Evolutionary conservation across 2,797 vertebrate genomes (phyloP).

Genomic region (Hylomyscus alleni): DNA sequence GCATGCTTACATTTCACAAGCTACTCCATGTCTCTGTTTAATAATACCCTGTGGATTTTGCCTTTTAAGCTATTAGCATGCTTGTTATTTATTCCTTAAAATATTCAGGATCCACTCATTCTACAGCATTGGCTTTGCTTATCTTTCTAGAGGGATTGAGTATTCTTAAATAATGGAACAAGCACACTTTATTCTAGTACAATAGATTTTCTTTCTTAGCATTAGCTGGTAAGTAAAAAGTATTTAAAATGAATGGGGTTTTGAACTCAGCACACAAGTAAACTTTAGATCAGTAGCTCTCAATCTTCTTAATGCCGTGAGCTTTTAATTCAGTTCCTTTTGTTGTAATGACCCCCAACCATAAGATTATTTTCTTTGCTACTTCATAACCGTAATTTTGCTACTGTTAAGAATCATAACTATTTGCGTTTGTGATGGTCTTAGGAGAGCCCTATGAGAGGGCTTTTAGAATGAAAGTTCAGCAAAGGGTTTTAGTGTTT

Average conservation of each 20-base stretch:
- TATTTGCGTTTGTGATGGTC: background rate
- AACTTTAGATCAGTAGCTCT: background rate
- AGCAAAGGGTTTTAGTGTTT: constrained; percentile 50
- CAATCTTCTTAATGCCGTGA: too few species aligned
- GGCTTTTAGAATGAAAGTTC: background rate
- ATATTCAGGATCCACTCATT: constrained; percentile 52
- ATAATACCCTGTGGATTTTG: background rate
- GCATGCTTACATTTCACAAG: background rate
- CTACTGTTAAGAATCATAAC: background rate
- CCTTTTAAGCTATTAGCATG: constrained; percentile 33
- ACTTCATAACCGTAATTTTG: background rate
- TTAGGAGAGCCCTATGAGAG: background rate
- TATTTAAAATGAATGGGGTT: constrained; percentile 10
- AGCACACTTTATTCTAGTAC: constrained; percentile 38
- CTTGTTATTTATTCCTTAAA: constrained; percentile 36
- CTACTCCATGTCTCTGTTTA: background rate
- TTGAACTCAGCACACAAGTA: background rate
- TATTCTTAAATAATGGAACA: constrained; percentile 60
- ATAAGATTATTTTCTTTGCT: background rate
- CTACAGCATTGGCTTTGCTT: constrained; percentile 37
- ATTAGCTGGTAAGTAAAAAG: constrained; percentile 32
- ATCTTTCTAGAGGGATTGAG: constrained; percentile 3
- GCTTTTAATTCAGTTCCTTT: background rate
- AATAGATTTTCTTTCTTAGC: constrained; percentile 37
- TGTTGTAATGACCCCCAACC: background rate